Percentiles rank a stretch among this genome's conserved stretches.
Evolutionary conservation across 2,797 vertebrate species (phyloP).

Genomic region (Mycteria americana): DNA sequence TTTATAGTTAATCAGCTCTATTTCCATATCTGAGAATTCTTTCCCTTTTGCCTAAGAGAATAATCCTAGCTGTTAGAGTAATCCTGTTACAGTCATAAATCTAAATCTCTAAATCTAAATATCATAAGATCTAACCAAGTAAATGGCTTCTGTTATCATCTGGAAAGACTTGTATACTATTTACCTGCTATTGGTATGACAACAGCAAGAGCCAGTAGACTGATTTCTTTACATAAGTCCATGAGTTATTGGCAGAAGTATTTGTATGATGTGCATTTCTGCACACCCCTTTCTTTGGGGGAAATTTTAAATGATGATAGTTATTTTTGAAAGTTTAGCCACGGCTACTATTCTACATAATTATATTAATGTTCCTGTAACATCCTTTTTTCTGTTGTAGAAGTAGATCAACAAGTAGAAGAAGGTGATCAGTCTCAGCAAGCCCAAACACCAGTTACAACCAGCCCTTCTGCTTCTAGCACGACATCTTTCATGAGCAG

Average conservation of each 20-base stretch:
- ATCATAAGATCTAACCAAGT: background rate
- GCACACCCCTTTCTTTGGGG: background rate
- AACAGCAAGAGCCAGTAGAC: background rate
- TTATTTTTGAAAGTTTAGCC: background rate
- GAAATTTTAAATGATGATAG: background rate
- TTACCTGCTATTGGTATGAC: fast-evolving
- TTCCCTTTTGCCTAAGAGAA: background rate
- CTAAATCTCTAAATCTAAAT: background rate
- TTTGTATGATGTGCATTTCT: background rate
- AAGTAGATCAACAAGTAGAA: constrained; percentile 84
- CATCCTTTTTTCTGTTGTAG: constrained; percentile 42
- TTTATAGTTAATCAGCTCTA: background rate
- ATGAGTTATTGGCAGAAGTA: background rate
- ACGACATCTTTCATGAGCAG: constrained; percentile 99
- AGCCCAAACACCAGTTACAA: constrained; percentile 95
- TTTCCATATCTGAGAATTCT: background rate
- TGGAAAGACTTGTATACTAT: background rate
- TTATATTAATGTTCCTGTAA: background rate
- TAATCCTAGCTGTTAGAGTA: background rate
- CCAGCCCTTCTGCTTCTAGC: constrained; percentile 96
- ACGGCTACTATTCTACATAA: background rate
- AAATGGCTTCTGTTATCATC: background rate
- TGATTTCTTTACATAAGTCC: background rate
- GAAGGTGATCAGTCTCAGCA: constrained; percentile 86
- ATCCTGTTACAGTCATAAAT: background rate